Conservation (phyloP, 2,797 vertebrate genomes). For the Esox masquinongy region DNA sequence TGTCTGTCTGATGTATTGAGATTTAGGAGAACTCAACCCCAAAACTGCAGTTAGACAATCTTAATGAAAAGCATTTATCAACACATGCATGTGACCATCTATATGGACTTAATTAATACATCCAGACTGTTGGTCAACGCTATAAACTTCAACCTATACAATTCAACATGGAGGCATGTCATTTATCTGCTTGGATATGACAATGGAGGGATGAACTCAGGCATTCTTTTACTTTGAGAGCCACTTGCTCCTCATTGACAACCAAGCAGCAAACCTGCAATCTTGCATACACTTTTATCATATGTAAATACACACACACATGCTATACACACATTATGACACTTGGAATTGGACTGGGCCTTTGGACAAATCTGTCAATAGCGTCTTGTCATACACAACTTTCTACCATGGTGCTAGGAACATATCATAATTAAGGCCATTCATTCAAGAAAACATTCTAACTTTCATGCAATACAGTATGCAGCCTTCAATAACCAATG, state of each 20-base stretch:
- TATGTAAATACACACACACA: neutral
- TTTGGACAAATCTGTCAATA: neutral
- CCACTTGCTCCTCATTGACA: neutral
- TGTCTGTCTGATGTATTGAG: neutral
- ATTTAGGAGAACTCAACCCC: neutral
- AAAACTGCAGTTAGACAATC: no score
- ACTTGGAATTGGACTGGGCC: neutral
- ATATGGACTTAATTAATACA: neutral
- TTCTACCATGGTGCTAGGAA: conserved; percentile 1
- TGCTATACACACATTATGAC: neutral
- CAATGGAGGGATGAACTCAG: neutral
- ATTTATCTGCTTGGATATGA: neutral
- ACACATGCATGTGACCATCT: neutral
- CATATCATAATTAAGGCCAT: neutral
- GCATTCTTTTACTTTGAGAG: neutral
- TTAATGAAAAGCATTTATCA: neutral
- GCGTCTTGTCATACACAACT: neutral
- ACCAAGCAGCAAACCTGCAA: neutral
- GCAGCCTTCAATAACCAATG: neutral
- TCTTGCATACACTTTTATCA: neutral
- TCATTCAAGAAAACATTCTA: neutral
- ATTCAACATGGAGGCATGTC: neutral
- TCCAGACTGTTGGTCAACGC: neutral
- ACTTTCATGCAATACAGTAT: neutral
- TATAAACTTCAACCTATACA: neutral